Evolutionary conservation across 2,888 invertebrate genomes (phyloP).

Genomic region (Luffia ferchaultella): DNA sequence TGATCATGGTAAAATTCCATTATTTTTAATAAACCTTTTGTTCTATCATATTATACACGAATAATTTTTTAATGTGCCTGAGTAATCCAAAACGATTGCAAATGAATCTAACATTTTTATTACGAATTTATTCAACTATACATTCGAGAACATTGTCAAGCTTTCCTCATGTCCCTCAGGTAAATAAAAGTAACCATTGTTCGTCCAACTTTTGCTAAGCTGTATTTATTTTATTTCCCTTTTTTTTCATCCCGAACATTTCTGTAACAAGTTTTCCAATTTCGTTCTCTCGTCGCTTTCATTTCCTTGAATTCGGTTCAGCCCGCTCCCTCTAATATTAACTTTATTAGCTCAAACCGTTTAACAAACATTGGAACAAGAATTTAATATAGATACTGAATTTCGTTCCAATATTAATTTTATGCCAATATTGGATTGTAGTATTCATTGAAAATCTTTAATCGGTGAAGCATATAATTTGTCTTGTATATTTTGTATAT

Average conservation of each 20-base stretch:
- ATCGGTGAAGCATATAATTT: no score
- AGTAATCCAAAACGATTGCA: no score
- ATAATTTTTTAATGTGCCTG: no score
- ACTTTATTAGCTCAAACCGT: conserved; percentile 62
- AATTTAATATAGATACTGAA: conserved; percentile 46
- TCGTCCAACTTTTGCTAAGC: conserved; percentile 41
- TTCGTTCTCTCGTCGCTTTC: conserved; percentile 61
- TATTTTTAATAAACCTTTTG: no score
- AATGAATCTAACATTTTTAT: no score
- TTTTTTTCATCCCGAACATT: conserved; percentile 55
- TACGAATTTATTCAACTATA: background rate
- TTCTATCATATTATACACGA: no score
- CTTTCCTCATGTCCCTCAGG: conserved; percentile 2
- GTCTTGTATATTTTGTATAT: no score
- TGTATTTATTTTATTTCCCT: conserved; percentile 51
- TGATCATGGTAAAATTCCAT: no score
- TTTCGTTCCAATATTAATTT: conserved; percentile 31
- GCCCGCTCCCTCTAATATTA: conserved; percentile 50
- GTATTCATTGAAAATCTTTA: background rate
- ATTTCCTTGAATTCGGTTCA: conserved; percentile 51
- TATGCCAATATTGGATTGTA: background rate
- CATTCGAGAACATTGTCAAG: background rate
- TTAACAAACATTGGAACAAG: conserved; percentile 59
- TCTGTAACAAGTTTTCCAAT: conserved; percentile 65
- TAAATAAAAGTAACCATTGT: conserved; percentile 25